Evolutionary conservation across 1,140 invertebrate genomes (phyloP), one percentile per base, ranked within the genome.

Genomic region (Pantala flavescens): DNA sequence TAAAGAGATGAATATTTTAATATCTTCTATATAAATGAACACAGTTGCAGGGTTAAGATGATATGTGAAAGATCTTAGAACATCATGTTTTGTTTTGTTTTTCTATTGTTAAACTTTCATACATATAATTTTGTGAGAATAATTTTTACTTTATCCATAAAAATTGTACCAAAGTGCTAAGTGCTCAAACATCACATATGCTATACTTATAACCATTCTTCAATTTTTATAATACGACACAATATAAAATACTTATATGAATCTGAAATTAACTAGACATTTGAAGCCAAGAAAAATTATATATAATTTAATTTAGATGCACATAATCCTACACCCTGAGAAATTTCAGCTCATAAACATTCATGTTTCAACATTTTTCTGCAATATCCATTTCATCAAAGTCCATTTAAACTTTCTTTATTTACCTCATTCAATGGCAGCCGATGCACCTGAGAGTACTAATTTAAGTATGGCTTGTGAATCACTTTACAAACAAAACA

Each of bases 21-120:
- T n/a, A n/a, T n/a, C n/a, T n/a, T 36, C 2, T 36, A 36, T 5
- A 36, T 9, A 5, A 36, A 36, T 36, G 28, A 36, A 36, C 28
- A 36, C 28, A 36, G 28, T 36, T 5, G 28, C 28, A 36, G 28
- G 28, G 28, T 63, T 63, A 19, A 19, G 49, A 36, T 63, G 49
- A 63, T 7, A 63, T 63, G 14, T 63, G 49, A 63, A 63, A 63
- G n/a, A 63, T 16, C 49, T 63, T 7, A 63, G 28, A 63, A 63
- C 49, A 63, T 63, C 28, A 36, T 63, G 5, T 63, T 63, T 63
- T 63, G 49, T 19, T 63, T 63, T 36, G 28, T 36, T 63, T 63
- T 63, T 63, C 49, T 63, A 63, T 63, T 63, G 49, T 63, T 63
- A 63, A 63, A 63, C 49, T 63, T 63, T 63, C 49, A 63, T 63